Evolutionary conservation across 2,113 vertebrate genomes (phyloP).

Genomic region (Neodontobutis hainanensis): DNA sequence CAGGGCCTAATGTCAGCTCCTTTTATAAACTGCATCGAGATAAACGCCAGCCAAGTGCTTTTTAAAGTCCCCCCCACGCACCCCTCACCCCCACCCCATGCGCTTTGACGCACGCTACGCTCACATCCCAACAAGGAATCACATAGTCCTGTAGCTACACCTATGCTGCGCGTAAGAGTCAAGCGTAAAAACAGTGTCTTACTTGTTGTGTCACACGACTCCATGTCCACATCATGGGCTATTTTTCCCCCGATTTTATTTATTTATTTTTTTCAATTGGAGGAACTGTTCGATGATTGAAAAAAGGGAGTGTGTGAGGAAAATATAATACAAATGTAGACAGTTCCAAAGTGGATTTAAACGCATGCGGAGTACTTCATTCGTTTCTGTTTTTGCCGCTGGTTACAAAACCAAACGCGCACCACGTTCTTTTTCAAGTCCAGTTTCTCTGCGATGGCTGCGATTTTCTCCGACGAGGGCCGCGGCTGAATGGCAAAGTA

Average conservation of each 20-base stretch:
- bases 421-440: slow-evolving; percentile 99
- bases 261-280: slow-evolving; percentile 71
- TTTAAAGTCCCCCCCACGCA: slow-evolving; percentile 2
- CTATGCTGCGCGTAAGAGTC: slow-evolving; percentile 68
- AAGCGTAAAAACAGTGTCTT: slow-evolving; percentile 86
- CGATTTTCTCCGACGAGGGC: slow-evolving; percentile 97
- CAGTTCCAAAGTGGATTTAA: slow-evolving; percentile 74
- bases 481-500: slow-evolving; percentile 97
- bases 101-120: slow-evolving; percentile 3
- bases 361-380: slow-evolving; percentile 99
- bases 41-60: slow-evolving; percentile 72
- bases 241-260: slow-evolving; percentile 51
- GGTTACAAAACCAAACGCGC: slow-evolving; percentile 99
- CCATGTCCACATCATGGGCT: slow-evolving; percentile 67
- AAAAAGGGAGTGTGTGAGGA: slow-evolving; percentile 75
- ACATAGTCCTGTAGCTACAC: slow-evolving; percentile 65
- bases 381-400: slow-evolving; percentile 99
- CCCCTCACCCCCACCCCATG: neutral
- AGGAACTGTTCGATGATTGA: slow-evolving; percentile 75
- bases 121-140: slow-evolving; percentile 47
- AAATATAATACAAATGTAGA: slow-evolving; percentile 82
- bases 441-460: slow-evolving; percentile 96
- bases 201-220: slow-evolving; percentile 86
- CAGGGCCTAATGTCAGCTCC: slow-evolving; percentile 85
- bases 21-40: slow-evolving; percentile 73